Evolutionary conservation across 2,888 invertebrate genomes (phyloP), one percentile per base, ranked within the genome.

Genomic region (Micropterix aruncella): DNA sequence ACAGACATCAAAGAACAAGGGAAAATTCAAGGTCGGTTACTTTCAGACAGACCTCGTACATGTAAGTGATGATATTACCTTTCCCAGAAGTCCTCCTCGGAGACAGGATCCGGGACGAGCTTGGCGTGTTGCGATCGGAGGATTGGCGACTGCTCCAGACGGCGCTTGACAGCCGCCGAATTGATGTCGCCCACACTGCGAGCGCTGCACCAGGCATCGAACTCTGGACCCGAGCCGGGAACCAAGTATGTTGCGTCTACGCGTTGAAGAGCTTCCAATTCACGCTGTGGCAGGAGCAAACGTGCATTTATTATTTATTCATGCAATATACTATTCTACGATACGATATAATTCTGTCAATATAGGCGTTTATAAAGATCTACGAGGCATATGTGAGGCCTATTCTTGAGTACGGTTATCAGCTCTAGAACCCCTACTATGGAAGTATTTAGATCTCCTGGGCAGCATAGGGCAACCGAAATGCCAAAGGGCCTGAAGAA

Each of bases 61-160:
- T 17, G 17, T 40, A n/a, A n/a, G n/a, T n/a, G n/a, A n/a, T n/a
- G n/a, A 27, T 43, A 27, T 53, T 43, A 77, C 77, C 87, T 73
- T 57, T 83, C 79, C 89, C 89, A 90, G 62, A 89, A 90, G 48
- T 81, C 72, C 16, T 79, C 74, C 54, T 85, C 80, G 2, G 80
- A 70, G 14, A 88, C 82, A 39, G 76, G 73, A 44, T 76, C 74
- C 3, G 83, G 81, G 52, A 88, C 88, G 47, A 89, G 67, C 54
- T 74, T 74, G 41, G 75, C 69, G 52, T 81, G 80, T 54, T 81
- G 73, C 7, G 70, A 61, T 47, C 72, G 65, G 17, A 83, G 66
- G 46, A 75, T 60, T 0, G 76, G 71, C 38, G 55, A 64, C 18
- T 57, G 42, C 2, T 55, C 56, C 2, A 70, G 60, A 0, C 66